Conservation (phyloP, 2,888 invertebrate genomes). For the Cerceris rybyensis region DNA sequence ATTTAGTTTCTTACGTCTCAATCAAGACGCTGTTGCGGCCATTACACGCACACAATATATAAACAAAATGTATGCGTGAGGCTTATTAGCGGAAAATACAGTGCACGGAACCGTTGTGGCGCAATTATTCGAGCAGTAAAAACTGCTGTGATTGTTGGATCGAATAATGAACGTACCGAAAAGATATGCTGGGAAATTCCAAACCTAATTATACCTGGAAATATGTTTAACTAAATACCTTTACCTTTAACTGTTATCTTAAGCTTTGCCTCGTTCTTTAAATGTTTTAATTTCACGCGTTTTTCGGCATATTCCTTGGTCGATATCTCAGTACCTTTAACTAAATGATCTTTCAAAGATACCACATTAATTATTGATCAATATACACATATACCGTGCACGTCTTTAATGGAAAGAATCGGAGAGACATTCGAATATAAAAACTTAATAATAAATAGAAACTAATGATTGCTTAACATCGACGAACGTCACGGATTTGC, state of each 20-base stretch:
- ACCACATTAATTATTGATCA: too few species aligned
- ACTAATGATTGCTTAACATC: too few species aligned
- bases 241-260: background rate
- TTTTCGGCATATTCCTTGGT: too few species aligned
- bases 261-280: too few species aligned
- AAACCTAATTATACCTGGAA: background rate
- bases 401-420: too few species aligned
- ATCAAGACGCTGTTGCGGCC: background rate
- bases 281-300: too few species aligned
- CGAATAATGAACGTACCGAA: background rate
- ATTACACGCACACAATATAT: constrained; percentile 1
- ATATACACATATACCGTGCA: too few species aligned
- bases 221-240: background rate
- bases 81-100: background rate
- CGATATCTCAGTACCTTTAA: too few species aligned
- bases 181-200: background rate
- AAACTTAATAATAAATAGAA: too few species aligned
- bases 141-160: background rate
- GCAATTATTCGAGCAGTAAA: constrained; percentile 2
- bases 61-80: background rate
- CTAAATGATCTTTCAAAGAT: too few species aligned
- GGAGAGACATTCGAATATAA: too few species aligned
- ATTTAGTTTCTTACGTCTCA: constrained; percentile 26
- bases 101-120: background rate
- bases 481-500: too few species aligned